Base-by-base conservation (phyloP, 2,797 vertebrate genomes). In the Alfaro cultratus region DNA sequence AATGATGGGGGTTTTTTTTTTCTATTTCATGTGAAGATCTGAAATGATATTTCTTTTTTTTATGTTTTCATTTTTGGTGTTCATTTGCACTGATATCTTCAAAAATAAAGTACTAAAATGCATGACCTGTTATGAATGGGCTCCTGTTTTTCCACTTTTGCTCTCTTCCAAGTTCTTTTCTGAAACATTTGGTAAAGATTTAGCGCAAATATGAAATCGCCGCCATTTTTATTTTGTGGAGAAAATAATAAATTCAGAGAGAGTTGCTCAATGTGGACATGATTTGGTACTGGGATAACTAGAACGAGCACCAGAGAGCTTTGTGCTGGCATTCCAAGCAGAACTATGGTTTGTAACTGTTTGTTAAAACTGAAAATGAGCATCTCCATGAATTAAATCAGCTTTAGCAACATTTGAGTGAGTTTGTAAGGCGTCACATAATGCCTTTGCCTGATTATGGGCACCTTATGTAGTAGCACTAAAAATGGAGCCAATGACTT, bases 71-170 rank as follows among this genome's bases (percentile, higher is more conserved):
- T 94, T 95, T 95, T 95, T 95, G 95, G 95, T 96, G 96, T 96
- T 96, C 94, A 96, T 96, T 96, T 96, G 96, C 96, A 96, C 96
- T 96, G 96, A 96, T 95, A 95, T 94, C 94, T 94, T 89, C 90
- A 95, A 71, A 96, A 96, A 96, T 96, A 96, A 96, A 96, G 94
- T 95, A 95, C 93, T 95, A 93, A 96, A 95, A 96, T 95, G 95
- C 94, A 95, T 95, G 95, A 95, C 82, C 87, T 88, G 85, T 86
- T 94, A 85, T 86, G 80, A 80, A 85, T 85, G 85, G 89, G 51
- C 87, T 91, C 78, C 88, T 88, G 87, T 93, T 90, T 87, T 87
- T 92, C 81, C 87, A 81, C 67, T 74, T 81, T 64, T 26, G 43
- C 45, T 16, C 15, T 70, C 64, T 47, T 15, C 4, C 34, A 36